Evolutionary conservation across 2,888 invertebrate species (phyloP).

Genomic region (Microctonus brassicae): DNA sequence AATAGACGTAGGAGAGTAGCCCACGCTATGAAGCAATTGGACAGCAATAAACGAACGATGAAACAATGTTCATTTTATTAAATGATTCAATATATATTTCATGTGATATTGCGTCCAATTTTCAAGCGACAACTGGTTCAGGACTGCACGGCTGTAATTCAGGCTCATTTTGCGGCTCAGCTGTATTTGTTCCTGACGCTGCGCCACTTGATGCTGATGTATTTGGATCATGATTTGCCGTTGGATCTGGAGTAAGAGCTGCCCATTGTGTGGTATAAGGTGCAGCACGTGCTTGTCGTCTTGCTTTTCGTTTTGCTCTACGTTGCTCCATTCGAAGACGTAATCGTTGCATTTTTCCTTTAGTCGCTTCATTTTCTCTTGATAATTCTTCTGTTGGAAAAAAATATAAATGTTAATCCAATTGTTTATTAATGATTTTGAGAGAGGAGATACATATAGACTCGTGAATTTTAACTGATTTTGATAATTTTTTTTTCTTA

Average conservation of each 20-base stretch:
- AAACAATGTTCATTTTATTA: constrained; percentile 13
- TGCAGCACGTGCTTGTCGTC: constrained; percentile 81
- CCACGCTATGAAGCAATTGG: constrained; percentile 14
- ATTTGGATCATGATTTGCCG: constrained; percentile 60
- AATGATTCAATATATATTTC: constrained; percentile 1
- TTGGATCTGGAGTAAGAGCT: constrained; percentile 68
- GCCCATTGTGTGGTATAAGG: constrained; percentile 76
- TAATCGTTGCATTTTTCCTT: constrained; percentile 88
- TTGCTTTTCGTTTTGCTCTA: constrained; percentile 76
- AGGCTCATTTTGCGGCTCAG: constrained; percentile 63
- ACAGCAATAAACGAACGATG: constrained; percentile 22
- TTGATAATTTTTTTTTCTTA: no score
- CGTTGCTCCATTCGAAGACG: constrained; percentile 92
- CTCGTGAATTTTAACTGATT: no score
- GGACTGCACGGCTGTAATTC: constrained; percentile 66
- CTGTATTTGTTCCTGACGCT: constrained; percentile 49
- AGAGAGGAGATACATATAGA: no score
- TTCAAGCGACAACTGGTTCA: constrained; percentile 67
- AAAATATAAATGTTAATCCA: no score
- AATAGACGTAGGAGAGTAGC: constrained; percentile 20
- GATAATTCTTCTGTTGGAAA: constrained; percentile 70
- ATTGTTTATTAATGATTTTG: no score
- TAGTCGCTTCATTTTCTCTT: constrained; percentile 82
- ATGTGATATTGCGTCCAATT: constrained; percentile 16
- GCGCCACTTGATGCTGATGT: constrained; percentile 58